phyloP scores from a whole-genome alignment of 2,888 invertebrate genomes.

The Ischnus inquisitorius region DNA sequence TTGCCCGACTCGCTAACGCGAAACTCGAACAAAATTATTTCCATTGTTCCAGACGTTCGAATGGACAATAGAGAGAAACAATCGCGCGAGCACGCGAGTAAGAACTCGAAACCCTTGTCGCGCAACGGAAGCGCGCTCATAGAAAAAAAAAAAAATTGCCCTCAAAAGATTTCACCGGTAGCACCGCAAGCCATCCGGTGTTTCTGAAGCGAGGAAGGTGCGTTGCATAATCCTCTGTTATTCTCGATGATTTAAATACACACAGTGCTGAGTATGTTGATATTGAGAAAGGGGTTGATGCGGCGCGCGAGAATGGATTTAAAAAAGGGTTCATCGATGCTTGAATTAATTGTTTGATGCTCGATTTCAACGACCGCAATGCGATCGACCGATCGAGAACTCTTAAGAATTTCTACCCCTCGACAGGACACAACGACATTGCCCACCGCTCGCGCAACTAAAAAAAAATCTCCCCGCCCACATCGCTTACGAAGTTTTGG shows the following conservation, averaged over 20 bases:
- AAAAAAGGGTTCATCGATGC: conserved; percentile 75
- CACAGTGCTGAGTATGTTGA: conserved; percentile 34
- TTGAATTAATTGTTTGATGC: conserved; percentile 73
- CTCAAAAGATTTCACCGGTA: conserved; percentile 52
- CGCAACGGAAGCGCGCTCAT: background rate
- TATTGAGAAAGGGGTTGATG: conserved; percentile 28
- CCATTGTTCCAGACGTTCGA: conserved; percentile 72
- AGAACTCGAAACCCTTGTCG: conserved; percentile 42
- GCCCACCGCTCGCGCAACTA: background rate
- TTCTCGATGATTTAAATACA: conserved; percentile 29
- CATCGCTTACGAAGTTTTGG: conserved; percentile 6
- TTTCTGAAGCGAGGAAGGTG: background rate
- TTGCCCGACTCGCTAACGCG: conserved; percentile 12
- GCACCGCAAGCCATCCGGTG: conserved; percentile 25
- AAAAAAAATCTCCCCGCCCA: conserved; percentile 48
- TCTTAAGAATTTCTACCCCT: conserved; percentile 18
- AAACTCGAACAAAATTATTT: conserved; percentile 67
- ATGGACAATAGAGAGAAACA: conserved; percentile 63
- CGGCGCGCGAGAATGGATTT: conserved; percentile 3
- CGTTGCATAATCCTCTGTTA: background rate
- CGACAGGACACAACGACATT: conserved; percentile 12
- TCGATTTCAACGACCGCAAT: conserved; percentile 16
- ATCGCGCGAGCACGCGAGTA: conserved; percentile 64
- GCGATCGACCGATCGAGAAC: conserved; percentile 32
- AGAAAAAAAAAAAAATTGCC: background rate